phyloP scores from a whole-genome alignment of 2,113 vertebrate species.

The Alligator mississippiensis region DNA sequence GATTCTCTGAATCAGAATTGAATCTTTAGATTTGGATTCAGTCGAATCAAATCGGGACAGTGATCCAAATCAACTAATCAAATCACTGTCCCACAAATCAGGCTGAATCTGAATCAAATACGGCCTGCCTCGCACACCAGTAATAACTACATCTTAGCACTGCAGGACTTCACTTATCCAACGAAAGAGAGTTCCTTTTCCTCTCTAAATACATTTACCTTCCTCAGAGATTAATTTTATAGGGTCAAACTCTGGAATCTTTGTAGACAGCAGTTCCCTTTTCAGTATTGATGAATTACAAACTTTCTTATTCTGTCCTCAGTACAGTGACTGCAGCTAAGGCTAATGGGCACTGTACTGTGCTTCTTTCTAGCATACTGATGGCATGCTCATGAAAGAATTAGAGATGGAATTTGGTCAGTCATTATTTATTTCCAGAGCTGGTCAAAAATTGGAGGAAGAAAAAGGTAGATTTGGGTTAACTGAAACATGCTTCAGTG shows the following conservation, averaged over 20 bases:
- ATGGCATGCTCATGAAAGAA: not conserved
- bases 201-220: not conserved
- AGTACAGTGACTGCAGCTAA: not conserved
- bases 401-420: not conserved
- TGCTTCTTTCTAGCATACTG: not conserved
- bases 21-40: too few relatives aligned
- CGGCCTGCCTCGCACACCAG: too few relatives aligned
- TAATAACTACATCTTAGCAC: not conserved
- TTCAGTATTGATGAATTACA: not conserved
- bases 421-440: not conserved
- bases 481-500: not conserved
- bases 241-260: not conserved
- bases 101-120: too few relatives aligned
- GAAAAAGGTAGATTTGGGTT: fast-evolving
- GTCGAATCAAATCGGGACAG: too few relatives aligned
- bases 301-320: not conserved
- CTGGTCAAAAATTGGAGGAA: not conserved
- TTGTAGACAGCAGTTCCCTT: not conserved
- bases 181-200: not conserved
- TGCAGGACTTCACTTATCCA: not conserved
- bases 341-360: not conserved
- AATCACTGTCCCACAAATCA: too few relatives aligned
- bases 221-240: not conserved
- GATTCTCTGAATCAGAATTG: too few relatives aligned
- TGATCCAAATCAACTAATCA: too few relatives aligned